Evolutionary conservation across 2,888 invertebrate genomes (phyloP).

Genomic region (Drosophila cognata): DNA sequence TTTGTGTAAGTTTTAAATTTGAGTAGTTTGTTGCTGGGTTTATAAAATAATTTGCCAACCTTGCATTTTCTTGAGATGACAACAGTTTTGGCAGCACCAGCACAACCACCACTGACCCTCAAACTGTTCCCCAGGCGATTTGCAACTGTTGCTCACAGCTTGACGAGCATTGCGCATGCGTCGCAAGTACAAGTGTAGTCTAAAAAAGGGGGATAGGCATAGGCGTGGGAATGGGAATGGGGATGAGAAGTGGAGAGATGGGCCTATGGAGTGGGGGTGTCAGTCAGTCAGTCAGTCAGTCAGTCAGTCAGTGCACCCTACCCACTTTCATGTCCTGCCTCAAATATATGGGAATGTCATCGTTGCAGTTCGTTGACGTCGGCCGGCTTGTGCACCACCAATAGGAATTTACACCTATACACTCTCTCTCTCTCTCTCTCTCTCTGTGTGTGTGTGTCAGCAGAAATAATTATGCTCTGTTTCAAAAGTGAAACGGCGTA

Average conservation of each 20-base stretch:
- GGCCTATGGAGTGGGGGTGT: neutral
- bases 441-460: too few relatives aligned
- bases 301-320: neutral
- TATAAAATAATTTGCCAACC: constrained; percentile 10
- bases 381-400: constrained; percentile 30
- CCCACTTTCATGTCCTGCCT: constrained; percentile 18
- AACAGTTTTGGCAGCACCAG: neutral
- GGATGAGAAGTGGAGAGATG: neutral
- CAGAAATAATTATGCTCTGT: constrained; percentile 4
- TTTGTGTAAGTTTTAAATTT: constrained; percentile 25
- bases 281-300: neutral
- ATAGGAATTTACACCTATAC: constrained; percentile 34
- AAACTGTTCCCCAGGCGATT: constrained; percentile 15
- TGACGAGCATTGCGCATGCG: constrained; percentile 46
- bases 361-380: constrained; percentile 56
- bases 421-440: neutral
- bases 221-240: neutral
- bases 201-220: neutral
- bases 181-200: constrained; percentile 24
- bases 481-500: neutral
- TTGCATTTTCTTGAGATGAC: constrained; percentile 20
- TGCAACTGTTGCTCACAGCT: constrained; percentile 39
- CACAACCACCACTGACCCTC: constrained; percentile 5
- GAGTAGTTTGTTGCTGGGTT: neutral
- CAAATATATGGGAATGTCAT: constrained; percentile 47